phyloP scores from a whole-genome alignment of 2,797 vertebrate species.

The Pseudomugil tenellus region DNA sequence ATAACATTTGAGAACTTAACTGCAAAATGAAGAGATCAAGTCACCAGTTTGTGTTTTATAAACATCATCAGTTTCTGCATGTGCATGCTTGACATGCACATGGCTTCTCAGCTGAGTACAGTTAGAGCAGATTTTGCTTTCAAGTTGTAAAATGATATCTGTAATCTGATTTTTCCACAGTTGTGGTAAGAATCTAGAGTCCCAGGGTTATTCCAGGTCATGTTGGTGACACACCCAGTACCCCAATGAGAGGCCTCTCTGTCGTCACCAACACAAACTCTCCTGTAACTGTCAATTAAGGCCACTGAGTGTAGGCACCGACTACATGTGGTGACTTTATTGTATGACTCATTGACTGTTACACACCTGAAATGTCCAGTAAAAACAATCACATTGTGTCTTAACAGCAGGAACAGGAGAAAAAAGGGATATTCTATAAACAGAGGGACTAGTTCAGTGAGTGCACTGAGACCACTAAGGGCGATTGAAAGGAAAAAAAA shows the following conservation, averaged over 20 bases:
- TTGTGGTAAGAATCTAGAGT: slow-evolving; percentile 23
- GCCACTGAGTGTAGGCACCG: slow-evolving; percentile 39
- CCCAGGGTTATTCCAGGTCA: slow-evolving; percentile 63
- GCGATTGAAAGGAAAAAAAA: slow-evolving; percentile 2
- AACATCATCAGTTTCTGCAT: slow-evolving; percentile 11
- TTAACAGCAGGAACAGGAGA: slow-evolving; percentile 22
- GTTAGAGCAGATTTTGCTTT: slow-evolving; percentile 22
- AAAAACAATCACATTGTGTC: slow-evolving; percentile 43
- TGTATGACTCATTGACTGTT: slow-evolving; percentile 57
- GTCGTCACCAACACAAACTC: slow-evolving; percentile 47
- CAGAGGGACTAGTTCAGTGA: slow-evolving; percentile 18
- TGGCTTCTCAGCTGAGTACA: slow-evolving; percentile 14
- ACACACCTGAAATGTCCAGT: slow-evolving; percentile 61
- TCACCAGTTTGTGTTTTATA: slow-evolving; percentile 19
- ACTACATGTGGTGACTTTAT: slow-evolving; percentile 49
- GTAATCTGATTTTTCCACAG: slow-evolving; percentile 27
- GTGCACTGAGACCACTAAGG: slow-evolving; percentile 32
- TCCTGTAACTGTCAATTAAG: slow-evolving; percentile 62
- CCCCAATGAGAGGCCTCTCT: slow-evolving; percentile 67
- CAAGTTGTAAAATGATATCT: slow-evolving; percentile 39
- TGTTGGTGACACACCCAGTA: slow-evolving; percentile 60
- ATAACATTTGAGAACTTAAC: slow-evolving; percentile 32
- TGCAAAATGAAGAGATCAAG: slow-evolving; percentile 21
- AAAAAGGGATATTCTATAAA: slow-evolving; percentile 21
- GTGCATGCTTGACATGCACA: slow-evolving; percentile 1